Evolutionary conservation across 2,888 invertebrate species (phyloP).

Genomic region (Idaea biselata): DNA sequence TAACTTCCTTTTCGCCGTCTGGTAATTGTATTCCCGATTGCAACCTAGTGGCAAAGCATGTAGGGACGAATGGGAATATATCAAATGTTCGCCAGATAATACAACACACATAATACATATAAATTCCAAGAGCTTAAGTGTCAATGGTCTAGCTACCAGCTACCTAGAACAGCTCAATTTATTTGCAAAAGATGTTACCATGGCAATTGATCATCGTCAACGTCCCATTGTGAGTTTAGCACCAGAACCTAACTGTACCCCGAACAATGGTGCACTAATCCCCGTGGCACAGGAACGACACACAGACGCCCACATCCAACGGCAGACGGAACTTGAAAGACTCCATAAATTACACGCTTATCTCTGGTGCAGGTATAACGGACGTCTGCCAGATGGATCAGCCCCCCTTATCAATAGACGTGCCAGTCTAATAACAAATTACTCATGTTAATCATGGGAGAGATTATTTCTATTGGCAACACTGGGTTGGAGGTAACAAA

Average conservation of each 20-base stretch:
- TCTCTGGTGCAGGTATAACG: constrained; percentile 19
- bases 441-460: not conserved
- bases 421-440: not conserved
- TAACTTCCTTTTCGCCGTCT: too few relatives aligned
- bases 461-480: constrained; percentile 1
- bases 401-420: not conserved
- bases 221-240: not conserved
- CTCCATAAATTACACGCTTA: constrained; percentile 23
- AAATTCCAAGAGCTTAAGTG: too few relatives aligned
- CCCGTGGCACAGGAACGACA: constrained; percentile 5
- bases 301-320: constrained; percentile 16
- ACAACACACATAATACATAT: too few relatives aligned
- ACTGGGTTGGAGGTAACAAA: not conserved
- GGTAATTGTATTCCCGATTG: too few relatives aligned
- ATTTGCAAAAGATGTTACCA: not conserved
- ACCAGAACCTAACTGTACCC: constrained; percentile 2
- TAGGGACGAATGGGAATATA: too few relatives aligned
- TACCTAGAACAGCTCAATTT: not conserved
- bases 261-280: constrained; percentile 2
- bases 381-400: constrained; percentile 9
- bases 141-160: too few relatives aligned
- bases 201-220: not conserved
- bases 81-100: too few relatives aligned
- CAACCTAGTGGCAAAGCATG: too few relatives aligned
- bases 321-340: constrained; percentile 22